Base-by-base conservation (phyloP, 2,888 invertebrate species). In the Cosmopolites sordidus region DNA sequence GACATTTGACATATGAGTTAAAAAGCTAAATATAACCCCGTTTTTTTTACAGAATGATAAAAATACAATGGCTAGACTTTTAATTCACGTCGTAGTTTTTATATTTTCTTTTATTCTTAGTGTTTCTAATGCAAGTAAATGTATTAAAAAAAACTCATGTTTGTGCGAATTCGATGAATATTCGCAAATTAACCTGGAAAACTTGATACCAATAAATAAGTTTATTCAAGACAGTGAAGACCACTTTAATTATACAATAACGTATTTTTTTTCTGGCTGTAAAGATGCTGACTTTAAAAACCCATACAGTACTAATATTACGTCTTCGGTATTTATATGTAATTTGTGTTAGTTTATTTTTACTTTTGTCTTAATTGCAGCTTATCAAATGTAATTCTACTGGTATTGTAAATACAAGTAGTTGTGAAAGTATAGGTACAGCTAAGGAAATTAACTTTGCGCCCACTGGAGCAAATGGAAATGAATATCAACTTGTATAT, bases 231-330 rank as follows among this genome's bases (percentile, higher is more conserved):
- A 61, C 33, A 48, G 41, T 43, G 22, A 30, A 17, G 16, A 14
- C 15, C 64, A 65, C 48, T 50, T 54, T 8, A 42, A 33, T 43
- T 44, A 38, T 15, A 64, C 63, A 48, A 52, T 61, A 17, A 66
- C 62, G 2, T 71, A 69, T 55, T 69, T 64, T 29, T 76, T 74
- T 60, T 68, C 71, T 59, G 74, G 75, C 2, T 76, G 77, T 54
- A 61, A 59, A 49, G 11, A 60, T 52, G 11, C 54, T 54, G 8
- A 38, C 1, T 52, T 58, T 22, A 41, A 45, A 16, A 46, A 48
- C 30, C 22, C n/a, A n/a, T n/a, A n/a, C n/a, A n/a, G n/a, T n/a
- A n/a, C n/a, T n/a, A n/a, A n/a, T n/a, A n/a, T 11, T 16, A 37
- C 29, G 14, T 47, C 29, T 14, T 58, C 58, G 22, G 58, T 58